Evolutionary conservation across 2,797 vertebrate species (phyloP), one percentile per base, ranked within the genome.

Genomic region (Rhinichthys osculus): DNA sequence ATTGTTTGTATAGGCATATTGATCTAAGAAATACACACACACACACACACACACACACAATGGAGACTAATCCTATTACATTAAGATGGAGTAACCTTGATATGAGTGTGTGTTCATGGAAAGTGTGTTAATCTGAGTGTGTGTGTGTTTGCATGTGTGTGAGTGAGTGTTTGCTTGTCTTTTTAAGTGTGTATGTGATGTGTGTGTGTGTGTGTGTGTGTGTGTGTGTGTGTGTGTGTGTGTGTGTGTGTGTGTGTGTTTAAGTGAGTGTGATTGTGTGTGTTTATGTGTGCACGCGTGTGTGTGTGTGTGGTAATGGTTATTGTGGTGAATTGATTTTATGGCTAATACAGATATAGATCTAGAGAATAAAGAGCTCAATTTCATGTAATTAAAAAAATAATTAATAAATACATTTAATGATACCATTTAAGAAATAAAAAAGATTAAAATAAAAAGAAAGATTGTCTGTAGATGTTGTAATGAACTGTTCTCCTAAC

Each of bases 51-150:
- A 27, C 35, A 78, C 38, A 74, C 52, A 23, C 44, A 77, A 54
- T 57, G 8, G 19, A 78, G 71, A 33, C 13, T 78, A 78, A 78
- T 78, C 54, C 74, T 78, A 78, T 78, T 78, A 78, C 11, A 78
- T 78, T 78, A 78, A 59, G 33, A 78, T 57, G 52, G 52, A 57
- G 52, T 78, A 78, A 78, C 52, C 52, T 59, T 78, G 54, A 59
- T 78, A 19, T 52, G 35, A 38, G 54, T 59, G 54, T 57, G 50
- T 78, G 73, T 74, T 38, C 13, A 77, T 23, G 47, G 50, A 59
- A 40, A 40, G 54, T 78, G 33, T 78, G 76, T 57, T 78, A 78
- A 62, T 78, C 54, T 78, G 44, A 16, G 64, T 67, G 27, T 66
- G 38, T 13, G 33, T 9, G 33, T 74, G 30, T 40, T 1, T 59